Base-by-base conservation (phyloP, 2,888 invertebrate species). In the Orthonychiurus folsomi region DNA sequence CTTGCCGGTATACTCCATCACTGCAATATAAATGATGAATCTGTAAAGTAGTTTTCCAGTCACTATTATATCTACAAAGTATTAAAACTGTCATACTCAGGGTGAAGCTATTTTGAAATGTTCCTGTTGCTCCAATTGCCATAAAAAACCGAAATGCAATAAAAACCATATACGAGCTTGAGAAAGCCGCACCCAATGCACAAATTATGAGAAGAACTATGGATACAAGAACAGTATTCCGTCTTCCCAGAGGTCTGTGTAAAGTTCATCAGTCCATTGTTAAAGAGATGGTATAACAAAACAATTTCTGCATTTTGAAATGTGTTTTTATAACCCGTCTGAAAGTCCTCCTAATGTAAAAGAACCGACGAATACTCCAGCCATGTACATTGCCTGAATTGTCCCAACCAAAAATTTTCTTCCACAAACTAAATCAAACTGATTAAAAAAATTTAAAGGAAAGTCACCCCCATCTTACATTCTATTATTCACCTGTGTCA, bases 81-180 rank as follows among this genome's bases (percentile, higher is more conserved):
- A 9, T 55, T 21, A 55, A 55, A 55, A 24, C 21, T 24, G 18
- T 5, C n/a, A 20, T 52, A 69, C 71, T 48, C 20, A 71, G 58
- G 28, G 69, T 67, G 55, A 65, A 69, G 57, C 67, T 67, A 58
- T 71, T 71, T 61, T 71, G 71, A 59, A 66, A 69, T n/a, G 66
- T 66, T 26, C 69, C 71, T 3, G 66, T 66, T n/a, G 64, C 67
- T 20, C 71, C 71, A 50, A 66, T 66, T n/a, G 69, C 71, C 2
- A 69, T 61, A 21, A 71, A 63, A 56, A 69, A 69, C 20, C 71
- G 63, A 58, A 61, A 65, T 3, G 69, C 20, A n/a, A 69, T 62
- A 23, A 71, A 62, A 1, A 52, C 50, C 52, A 60, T 60, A 55
- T 68, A 71, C 2, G 65, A 59, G 1, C 59, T 54, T 0, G 69